Evolutionary conservation across 2,888 invertebrate species (phyloP).

Genomic region (Spilarctia lutea): DNA sequence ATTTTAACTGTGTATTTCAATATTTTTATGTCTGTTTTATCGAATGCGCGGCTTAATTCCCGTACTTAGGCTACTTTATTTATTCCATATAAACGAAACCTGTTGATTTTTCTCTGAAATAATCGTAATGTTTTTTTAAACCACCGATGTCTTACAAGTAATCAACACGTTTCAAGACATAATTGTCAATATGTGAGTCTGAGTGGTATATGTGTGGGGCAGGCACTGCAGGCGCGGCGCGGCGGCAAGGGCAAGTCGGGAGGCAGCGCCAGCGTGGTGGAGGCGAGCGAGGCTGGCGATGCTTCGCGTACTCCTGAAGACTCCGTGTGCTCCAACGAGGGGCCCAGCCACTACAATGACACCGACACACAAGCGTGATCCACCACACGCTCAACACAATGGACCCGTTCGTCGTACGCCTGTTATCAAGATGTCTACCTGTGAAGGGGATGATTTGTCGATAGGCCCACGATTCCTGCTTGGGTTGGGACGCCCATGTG

Average conservation of each 20-base stretch:
- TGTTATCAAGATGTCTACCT: constrained; percentile 44
- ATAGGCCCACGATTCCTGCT: no score
- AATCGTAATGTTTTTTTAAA: not conserved
- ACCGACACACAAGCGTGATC: constrained; percentile 84
- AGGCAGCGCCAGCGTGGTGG: constrained; percentile 84
- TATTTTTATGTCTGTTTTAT: constrained; percentile 40
- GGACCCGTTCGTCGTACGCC: constrained; percentile 1
- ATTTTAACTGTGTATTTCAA: constrained; percentile 28
- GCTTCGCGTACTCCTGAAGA: constrained; percentile 96
- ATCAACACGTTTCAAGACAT: constrained; percentile 46
- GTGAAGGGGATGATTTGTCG: constrained; percentile 23
- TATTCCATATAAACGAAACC: constrained; percentile 38
- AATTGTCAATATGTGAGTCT: not conserved
- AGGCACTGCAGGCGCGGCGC: constrained; percentile 92
- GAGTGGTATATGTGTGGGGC: constrained; percentile 33
- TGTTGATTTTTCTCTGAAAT: constrained; percentile 53
- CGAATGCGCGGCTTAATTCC: constrained; percentile 54
- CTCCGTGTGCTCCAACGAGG: constrained; percentile 95
- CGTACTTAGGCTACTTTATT: constrained; percentile 38
- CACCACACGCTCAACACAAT: not conserved
- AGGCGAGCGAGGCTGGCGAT: constrained; percentile 90
- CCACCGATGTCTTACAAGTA: constrained; percentile 8
- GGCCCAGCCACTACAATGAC: constrained; percentile 90
- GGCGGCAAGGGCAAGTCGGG: constrained; percentile 85
- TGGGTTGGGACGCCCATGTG: not conserved